Conservation (phyloP, 2,888 invertebrate genomes). For the Hydraecia micacea region DNA sequence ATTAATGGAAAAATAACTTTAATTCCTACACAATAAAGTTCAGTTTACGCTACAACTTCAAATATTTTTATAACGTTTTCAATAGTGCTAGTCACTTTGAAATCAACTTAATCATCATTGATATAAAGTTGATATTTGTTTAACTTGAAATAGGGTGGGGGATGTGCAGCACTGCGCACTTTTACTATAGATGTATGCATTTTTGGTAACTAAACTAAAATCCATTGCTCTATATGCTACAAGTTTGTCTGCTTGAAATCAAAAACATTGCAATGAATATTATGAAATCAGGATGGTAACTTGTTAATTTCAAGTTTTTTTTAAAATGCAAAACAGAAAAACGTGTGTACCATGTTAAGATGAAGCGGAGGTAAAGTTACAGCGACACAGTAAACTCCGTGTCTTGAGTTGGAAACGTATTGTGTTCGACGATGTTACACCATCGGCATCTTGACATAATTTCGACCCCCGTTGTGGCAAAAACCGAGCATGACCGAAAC, state of each 20-base stretch:
- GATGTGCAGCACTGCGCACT: no score
- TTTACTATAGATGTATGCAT: no score
- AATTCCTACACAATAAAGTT: no score
- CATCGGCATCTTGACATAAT: slow-evolving; percentile 81
- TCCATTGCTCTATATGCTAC: neutral
- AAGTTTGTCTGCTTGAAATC: neutral
- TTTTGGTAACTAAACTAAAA: no score
- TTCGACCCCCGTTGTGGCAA: slow-evolving; percentile 74
- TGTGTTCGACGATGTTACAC: slow-evolving; percentile 64
- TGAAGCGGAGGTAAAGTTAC: neutral
- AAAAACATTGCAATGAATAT: neutral
- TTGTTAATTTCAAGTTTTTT: neutral
- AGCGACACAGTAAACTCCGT: slow-evolving; percentile 45
- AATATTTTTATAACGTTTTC: no score
- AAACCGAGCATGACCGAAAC: slow-evolving; percentile 74
- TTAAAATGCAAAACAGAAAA: no score
- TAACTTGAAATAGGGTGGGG: no score
- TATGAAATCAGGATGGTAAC: neutral
- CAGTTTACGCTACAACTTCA: no score
- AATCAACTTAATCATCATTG: no score
- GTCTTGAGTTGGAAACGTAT: slow-evolving; percentile 56
- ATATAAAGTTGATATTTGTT: no score
- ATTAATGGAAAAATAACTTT: no score
- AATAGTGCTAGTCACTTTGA: no score
- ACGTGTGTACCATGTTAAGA: neutral